Conservation (phyloP, 2,888 invertebrate genomes). For the Tribolium freemani region DNA sequence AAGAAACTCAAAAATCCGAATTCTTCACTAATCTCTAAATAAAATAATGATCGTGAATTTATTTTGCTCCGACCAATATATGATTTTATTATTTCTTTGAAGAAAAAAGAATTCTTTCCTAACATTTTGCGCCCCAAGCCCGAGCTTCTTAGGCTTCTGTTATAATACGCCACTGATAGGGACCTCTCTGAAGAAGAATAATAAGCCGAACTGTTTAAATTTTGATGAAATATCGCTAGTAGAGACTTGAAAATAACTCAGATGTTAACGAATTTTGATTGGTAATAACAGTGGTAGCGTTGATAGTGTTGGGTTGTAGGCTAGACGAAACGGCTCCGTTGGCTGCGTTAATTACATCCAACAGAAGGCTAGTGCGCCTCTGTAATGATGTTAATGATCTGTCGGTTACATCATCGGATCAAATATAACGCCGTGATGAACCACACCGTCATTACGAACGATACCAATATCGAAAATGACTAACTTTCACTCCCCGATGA, state of each 20-base stretch:
- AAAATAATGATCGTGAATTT: too few relatives aligned
- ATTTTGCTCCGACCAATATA: too few relatives aligned
- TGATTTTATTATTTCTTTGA: too few relatives aligned
- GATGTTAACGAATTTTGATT: background rate
- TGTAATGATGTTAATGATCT: slow-evolving; percentile 50
- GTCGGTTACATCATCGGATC: slow-evolving; percentile 46
- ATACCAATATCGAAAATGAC: slow-evolving; percentile 4
- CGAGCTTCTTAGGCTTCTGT: too few relatives aligned
- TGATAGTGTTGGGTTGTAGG: slow-evolving; percentile 16
- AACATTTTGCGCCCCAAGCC: too few relatives aligned
- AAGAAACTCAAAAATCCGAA: too few relatives aligned
- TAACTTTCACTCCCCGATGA: slow-evolving; percentile 19
- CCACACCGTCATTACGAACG: slow-evolving; percentile 21
- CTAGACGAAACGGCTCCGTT: slow-evolving; percentile 4
- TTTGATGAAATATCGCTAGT: too few relatives aligned
- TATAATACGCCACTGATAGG: too few relatives aligned
- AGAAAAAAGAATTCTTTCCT: too few relatives aligned
- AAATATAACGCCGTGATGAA: slow-evolving; percentile 38
- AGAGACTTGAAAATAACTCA: background rate
- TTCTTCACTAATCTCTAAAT: too few relatives aligned
- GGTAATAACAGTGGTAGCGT: slow-evolving; percentile 11
- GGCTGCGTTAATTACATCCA: slow-evolving; percentile 41
- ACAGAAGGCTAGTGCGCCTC: slow-evolving; percentile 34
- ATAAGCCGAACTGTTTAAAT: too few relatives aligned
- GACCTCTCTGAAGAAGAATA: too few relatives aligned